These are phyloP conservation scores for Papilio xuthus DNA, from an alignment of 1,140 invertebrate species.

Conservation along the genomic window DNA sequence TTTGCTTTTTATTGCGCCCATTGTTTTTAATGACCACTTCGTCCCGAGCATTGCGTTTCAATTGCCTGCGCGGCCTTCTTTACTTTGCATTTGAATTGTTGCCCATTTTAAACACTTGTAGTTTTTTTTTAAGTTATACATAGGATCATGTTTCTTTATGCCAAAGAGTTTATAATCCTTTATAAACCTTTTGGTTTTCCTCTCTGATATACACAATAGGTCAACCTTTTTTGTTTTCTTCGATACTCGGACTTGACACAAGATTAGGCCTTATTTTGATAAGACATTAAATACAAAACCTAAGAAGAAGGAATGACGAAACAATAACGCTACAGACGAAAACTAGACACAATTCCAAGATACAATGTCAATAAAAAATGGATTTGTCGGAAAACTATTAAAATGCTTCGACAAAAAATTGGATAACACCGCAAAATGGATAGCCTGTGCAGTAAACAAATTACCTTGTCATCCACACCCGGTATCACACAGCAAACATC, in stretches of 20 bases:
- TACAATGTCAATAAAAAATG: background rate
- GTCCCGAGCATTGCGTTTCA: conserved; percentile 26
- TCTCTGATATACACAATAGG: background rate
- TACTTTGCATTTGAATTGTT: conserved; percentile 23
- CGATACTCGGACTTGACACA: background rate
- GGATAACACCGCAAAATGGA: conserved; percentile 21
- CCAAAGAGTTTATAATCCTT: background rate
- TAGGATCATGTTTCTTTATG: background rate
- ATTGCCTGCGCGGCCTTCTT: conserved; percentile 21
- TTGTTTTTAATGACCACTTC: conserved; percentile 35
- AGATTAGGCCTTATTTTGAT: too few species aligned
- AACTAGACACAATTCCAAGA: background rate
- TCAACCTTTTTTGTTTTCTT: too few species aligned
- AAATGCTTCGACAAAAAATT: conserved; percentile 18
- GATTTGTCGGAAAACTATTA: conserved; percentile 7
- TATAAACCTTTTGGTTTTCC: background rate
- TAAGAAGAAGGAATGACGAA: background rate
- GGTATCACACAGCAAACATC: background rate
- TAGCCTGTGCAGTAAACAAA: background rate
- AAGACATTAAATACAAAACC: too few species aligned
- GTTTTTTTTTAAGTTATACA: background rate
- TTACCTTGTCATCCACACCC: conserved; percentile 13
- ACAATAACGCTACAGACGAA: background rate
- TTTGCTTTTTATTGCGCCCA: conserved; percentile 33
- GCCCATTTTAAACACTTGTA: conserved; percentile 6